A percentile compares a stretch with the other conserved stretches of the same genome.
phyloP scores from a whole-genome alignment of 2,797 vertebrate genomes.

The Dromococcyx pavoninus region DNA sequence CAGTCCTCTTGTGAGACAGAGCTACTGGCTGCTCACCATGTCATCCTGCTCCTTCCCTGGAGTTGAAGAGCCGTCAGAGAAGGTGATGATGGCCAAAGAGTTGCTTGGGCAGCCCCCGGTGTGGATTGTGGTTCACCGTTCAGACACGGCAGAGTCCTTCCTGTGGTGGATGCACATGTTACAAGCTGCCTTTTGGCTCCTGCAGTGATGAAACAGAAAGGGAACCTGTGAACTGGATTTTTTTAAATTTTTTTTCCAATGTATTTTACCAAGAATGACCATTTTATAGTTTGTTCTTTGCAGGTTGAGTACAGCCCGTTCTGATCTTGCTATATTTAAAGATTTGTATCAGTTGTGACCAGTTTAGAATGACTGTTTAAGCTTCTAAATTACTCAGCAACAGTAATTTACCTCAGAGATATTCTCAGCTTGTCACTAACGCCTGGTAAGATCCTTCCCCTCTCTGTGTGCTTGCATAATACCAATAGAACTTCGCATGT shows the following conservation, averaged over 20 bases:
- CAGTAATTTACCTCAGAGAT: background rate
- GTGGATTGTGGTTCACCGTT: background rate
- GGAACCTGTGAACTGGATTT: background rate
- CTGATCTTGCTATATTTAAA: background rate
- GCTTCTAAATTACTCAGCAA: background rate
- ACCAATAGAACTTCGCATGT: background rate
- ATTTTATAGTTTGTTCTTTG: background rate
- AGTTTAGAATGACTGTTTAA: background rate
- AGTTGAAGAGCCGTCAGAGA: background rate
- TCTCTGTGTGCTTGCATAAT: background rate
- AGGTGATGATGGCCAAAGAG: background rate
- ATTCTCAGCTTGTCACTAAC: background rate
- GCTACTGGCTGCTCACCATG: accelerated
- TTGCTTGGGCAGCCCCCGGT: background rate
- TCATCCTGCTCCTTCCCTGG: accelerated
- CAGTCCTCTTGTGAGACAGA: background rate
- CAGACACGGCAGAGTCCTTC: accelerated
- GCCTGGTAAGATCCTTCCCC: background rate
- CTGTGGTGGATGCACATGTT: accelerated
- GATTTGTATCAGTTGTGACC: background rate
- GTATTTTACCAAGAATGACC: background rate
- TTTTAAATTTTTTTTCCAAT: background rate
- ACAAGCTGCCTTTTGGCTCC: background rate
- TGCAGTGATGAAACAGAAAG: background rate
- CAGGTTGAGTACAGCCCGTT: background rate